Conservation (phyloP, 2,888 invertebrate genomes). For the Campoplex nolae region DNA sequence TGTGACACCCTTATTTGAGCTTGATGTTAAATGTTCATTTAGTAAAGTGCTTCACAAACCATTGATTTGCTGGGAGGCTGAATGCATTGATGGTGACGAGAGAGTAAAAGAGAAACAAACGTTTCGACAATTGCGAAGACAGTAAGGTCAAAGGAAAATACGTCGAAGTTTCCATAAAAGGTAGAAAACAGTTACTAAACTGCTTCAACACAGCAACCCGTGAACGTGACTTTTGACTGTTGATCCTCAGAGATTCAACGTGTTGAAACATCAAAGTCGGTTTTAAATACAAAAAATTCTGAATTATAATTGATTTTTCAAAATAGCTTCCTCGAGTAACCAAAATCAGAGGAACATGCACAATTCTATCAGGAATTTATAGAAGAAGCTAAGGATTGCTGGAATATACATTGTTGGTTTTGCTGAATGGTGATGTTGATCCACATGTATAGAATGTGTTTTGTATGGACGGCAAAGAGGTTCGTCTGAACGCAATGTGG, state of each 20-base stretch:
- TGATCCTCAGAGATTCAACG: background rate
- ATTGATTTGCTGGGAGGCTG: background rate
- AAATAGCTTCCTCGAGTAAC: background rate
- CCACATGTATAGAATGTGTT: slow-evolving; percentile 2
- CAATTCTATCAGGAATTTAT: background rate
- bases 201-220: background rate
- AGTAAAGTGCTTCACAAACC: slow-evolving; percentile 3
- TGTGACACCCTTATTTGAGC: background rate
- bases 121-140: background rate
- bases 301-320: background rate
- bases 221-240: background rate
- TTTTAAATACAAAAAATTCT: no score
- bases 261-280: background rate
- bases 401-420: background rate
- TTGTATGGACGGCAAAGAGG: slow-evolving; percentile 47
- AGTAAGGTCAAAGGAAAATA: background rate
- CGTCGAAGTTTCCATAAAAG: background rate
- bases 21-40: background rate
- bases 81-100: background rate
- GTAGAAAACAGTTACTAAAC: background rate
- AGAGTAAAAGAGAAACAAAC: background rate
- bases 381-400: background rate
- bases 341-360: background rate
- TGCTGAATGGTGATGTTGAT: slow-evolving; percentile 25
- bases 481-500: slow-evolving; percentile 16